phyloP scores from a whole-genome alignment of 2,888 invertebrate species.

The Drosophila mettleri region DNA sequence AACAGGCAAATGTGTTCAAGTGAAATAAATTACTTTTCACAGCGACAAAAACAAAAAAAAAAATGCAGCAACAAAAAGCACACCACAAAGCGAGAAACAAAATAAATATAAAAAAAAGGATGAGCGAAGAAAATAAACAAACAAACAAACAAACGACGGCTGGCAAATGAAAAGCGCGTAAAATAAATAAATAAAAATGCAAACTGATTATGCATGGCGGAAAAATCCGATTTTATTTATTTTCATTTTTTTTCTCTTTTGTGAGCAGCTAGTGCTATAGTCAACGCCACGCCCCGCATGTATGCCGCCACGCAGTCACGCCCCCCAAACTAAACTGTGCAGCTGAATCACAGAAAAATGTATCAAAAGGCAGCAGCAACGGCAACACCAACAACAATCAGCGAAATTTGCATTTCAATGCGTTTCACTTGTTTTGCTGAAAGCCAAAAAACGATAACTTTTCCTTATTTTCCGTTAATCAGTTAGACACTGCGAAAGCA shows the following conservation, averaged over 20 bases:
- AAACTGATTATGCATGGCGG: slow-evolving; percentile 80
- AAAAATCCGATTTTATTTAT: slow-evolving; percentile 68
- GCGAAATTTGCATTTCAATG: slow-evolving; percentile 79
- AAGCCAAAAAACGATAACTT: slow-evolving; percentile 37
- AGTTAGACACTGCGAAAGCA: neutral
- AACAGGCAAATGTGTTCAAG: slow-evolving; percentile 75
- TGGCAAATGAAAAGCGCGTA: slow-evolving; percentile 76
- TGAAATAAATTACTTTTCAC: slow-evolving; percentile 77
- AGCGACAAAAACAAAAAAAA: slow-evolving; percentile 31
- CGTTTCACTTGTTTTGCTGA: slow-evolving; percentile 76
- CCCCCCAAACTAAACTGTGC: slow-evolving; percentile 76
- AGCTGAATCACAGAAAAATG: slow-evolving; percentile 68
- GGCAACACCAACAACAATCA: slow-evolving; percentile 23
- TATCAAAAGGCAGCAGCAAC: slow-evolving; percentile 27
- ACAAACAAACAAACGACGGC: slow-evolving; percentile 50
- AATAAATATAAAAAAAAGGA: slow-evolving; percentile 38
- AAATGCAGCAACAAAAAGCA: slow-evolving; percentile 30
- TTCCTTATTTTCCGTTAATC: slow-evolving; percentile 41
- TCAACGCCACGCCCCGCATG: slow-evolving; percentile 34
- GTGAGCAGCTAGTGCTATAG: slow-evolving; percentile 43
- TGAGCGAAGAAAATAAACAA: slow-evolving; percentile 34
- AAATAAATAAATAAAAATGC: slow-evolving; percentile 79
- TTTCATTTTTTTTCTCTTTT: neutral
- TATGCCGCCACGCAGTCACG: slow-evolving; percentile 53
- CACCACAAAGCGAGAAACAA: slow-evolving; percentile 54